Evolutionary conservation across 2,113 vertebrate genomes (phyloP).

Genomic region (Pogonocichla stellata): DNA sequence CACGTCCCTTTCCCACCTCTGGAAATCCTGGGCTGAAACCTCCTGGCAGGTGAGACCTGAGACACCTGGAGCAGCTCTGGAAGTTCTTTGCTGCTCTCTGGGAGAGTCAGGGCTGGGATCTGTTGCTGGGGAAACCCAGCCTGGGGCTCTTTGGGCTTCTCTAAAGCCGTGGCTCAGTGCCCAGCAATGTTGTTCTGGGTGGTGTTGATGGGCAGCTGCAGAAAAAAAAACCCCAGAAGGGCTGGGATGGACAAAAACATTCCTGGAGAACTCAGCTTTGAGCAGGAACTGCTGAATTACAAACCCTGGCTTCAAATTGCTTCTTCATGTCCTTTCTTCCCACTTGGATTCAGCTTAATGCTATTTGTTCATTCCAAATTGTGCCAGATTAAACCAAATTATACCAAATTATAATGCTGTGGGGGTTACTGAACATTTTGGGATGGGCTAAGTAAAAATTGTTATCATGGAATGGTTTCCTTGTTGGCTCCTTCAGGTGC

Average conservation of each 20-base stretch:
- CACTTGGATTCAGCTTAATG: no score
- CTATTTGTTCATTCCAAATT: no score
- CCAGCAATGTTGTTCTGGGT: rapidly evolving
- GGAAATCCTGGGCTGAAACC: not conserved
- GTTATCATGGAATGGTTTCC: no score
- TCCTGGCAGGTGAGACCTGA: not conserved
- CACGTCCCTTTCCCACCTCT: rapidly evolving
- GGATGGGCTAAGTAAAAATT: rapidly evolving
- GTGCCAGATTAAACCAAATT: not conserved
- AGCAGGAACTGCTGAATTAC: not conserved
- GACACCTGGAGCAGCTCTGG: not conserved
- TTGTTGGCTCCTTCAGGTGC: not conserved
- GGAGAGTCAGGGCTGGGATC: rapidly evolving
- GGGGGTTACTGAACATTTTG: rapidly evolving
- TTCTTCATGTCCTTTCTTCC: not conserved
- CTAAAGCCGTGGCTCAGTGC: not conserved
- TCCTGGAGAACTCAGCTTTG: not conserved
- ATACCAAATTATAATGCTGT: rapidly evolving
- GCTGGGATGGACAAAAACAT: rapidly evolving
- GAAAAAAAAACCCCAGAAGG: not conserved
- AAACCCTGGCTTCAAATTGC: no score
- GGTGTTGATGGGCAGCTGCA: not conserved
- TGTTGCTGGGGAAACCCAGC: constrained; percentile 23
- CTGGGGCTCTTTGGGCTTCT: not conserved
- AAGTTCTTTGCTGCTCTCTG: not conserved